phyloP scores from a whole-genome alignment of 30 jellyfish, hydroid and myxozoan genomes.

The Chrysaora quinquecirrha region DNA sequence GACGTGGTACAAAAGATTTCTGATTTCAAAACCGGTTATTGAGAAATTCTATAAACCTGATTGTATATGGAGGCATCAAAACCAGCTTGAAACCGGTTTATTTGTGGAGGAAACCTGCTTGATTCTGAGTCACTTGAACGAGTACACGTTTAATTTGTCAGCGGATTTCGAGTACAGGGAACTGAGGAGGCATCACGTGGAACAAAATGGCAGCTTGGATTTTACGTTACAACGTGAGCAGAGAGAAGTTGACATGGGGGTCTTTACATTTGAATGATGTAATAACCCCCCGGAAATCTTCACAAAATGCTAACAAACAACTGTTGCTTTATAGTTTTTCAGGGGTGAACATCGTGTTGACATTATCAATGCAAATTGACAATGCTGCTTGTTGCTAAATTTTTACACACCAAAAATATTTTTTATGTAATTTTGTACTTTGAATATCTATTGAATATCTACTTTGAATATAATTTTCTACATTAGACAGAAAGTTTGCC shows the following conservation, averaged over 20 bases:
- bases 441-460: no score
- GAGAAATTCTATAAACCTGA: conserved; percentile 23
- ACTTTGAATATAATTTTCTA: no score
- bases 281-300: neutral
- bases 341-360: no score
- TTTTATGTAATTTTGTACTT: no score
- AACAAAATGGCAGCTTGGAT: conserved; percentile 7
- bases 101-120: conserved; percentile 1
- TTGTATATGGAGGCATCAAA: conserved; percentile 27
- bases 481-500: no score
- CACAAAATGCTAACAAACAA: neutral
- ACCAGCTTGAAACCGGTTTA: conserved; percentile 3
- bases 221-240: conserved; percentile 38
- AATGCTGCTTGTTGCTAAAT: no score
- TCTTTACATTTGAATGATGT: conserved; percentile 21
- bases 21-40: neutral
- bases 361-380: no score
- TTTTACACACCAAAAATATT: no score
- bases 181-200: conserved; percentile 19
- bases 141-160: conserved; percentile 39
- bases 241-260: conserved; percentile 41
- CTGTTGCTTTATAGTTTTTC: no score
- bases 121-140: conserved; percentile 22
- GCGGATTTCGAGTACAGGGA: conserved; percentile 66
- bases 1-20: conserved; percentile 45